Conservation (phyloP, 2,888 invertebrate species). For the Tipula vernalis region DNA sequence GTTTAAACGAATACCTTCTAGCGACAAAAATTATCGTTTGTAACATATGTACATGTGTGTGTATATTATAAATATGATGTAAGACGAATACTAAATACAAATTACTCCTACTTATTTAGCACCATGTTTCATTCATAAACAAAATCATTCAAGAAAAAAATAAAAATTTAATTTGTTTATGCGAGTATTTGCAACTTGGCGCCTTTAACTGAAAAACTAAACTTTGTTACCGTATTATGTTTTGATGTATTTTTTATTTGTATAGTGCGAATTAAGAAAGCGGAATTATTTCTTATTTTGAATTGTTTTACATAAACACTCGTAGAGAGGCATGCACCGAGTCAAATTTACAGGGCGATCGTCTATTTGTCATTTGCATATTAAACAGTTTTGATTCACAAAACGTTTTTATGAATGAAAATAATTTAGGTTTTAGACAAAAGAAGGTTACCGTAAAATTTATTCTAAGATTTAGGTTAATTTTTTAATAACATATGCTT, state of each 20-base stretch:
- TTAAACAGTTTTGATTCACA: no score
- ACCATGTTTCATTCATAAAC: not conserved
- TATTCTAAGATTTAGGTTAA: not conserved
- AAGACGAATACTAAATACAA: not conserved
- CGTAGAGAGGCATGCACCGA: not conserved
- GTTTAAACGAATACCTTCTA: not conserved
- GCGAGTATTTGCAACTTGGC: not conserved
- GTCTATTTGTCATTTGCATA: no score
- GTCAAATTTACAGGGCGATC: no score
- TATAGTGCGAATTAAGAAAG: not conserved
- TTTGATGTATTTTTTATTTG: not conserved
- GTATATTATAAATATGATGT: not conserved
- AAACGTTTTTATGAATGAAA: not conserved
- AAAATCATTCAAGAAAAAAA: not conserved
- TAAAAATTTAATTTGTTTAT: not conserved
- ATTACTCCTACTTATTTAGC: slow-evolving; percentile 4
- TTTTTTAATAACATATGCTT: not conserved
- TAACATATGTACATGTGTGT: not conserved
- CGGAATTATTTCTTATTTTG: not conserved
- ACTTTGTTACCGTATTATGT: not conserved
- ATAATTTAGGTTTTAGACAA: not conserved
- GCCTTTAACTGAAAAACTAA: not conserved
- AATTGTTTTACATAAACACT: not conserved
- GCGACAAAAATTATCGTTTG: not conserved
- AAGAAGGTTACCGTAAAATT: not conserved